Base-by-base conservation (phyloP, 2,797 vertebrate species). In the Ctenopoma multispine region DNA sequence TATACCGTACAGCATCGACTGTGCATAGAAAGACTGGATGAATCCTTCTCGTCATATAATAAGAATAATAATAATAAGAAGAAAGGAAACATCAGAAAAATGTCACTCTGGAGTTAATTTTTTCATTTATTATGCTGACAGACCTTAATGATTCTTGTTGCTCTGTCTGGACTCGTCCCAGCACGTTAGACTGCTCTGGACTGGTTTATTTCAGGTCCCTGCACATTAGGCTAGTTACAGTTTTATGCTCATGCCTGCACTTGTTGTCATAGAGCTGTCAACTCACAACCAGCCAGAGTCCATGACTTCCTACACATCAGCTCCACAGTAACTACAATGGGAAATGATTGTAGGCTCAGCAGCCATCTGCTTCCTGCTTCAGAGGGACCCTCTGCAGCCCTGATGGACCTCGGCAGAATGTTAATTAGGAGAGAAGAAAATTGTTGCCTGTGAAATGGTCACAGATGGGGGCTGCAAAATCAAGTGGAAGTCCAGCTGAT, bases 301-400 rank as follows among this genome's bases (percentile, higher is more conserved):
- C 43, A 59, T 43, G 21, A 24, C 68, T 11, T 2, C 31, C 53
- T 27, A 20, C 68, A 47, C 46, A 8, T 38, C 15, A n/a, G 69
- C 34, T 20, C 20, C 5, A 11, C 68, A 7, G 49, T 7, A 12
- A 17, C 9, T 21, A 70, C 65, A 11, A 11, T n/a, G 36, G 60
- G n/a, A 59, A 56, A 51, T 27, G 8, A 77, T 23, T 55, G 66
- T 65, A 48, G 46, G 29, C 69, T 74, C 72, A 46, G 61, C 69
- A 55, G 72, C 78, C 81, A 77, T 80, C 82, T 84, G 82, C 72
- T 61, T 57, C 48, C 71, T 58, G 70, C 70, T 59, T 75, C 2
- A 54, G 8, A 81, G 76, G 27, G 64, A 53, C 43, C 38, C 44
- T 29, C 59, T 63, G 64, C 60, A 48, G 27, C 63, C 61, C 48